Evolutionary conservation across 30 jellyfish, hydroid and myxozoan genomes (phyloP).

Genomic region (Catostylus mosaicus): DNA sequence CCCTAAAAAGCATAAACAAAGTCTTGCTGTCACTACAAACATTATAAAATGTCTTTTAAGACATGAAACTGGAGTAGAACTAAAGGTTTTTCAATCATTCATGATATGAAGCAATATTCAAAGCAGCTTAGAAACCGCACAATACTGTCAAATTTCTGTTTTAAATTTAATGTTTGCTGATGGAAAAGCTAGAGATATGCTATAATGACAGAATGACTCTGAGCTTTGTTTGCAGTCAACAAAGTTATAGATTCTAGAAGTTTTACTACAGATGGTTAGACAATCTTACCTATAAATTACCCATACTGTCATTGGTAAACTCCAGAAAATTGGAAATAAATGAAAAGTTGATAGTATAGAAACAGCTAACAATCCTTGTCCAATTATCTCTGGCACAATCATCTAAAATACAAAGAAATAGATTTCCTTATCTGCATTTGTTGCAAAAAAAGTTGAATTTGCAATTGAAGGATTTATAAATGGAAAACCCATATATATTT

Average conservation of each 20-base stretch:
- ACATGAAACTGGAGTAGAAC: neutral
- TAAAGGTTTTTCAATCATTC: too few species aligned
- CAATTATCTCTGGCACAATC: slow-evolving; percentile 73
- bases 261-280: too few species aligned
- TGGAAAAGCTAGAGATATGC: neutral
- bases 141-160: neutral
- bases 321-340: slow-evolving; percentile 42
- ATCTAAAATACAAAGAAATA: slow-evolving; percentile 36
- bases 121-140: neutral
- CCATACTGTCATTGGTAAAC: slow-evolving; percentile 76
- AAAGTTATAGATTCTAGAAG: too few species aligned
- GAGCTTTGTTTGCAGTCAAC: too few species aligned
- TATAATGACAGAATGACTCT: too few species aligned
- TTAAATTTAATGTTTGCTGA: too few species aligned
- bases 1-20: too few species aligned
- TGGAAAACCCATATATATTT: too few species aligned
- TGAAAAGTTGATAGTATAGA: slow-evolving; percentile 24
- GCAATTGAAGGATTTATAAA: too few species aligned
- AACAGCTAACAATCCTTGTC: slow-evolving; percentile 41
- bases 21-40: too few species aligned
- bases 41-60: neutral
- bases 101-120: neutral
- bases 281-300: slow-evolving; percentile 66
- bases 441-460: too few species aligned
- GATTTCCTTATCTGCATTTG: too few species aligned